These are phyloP conservation scores for Nomada goodeniana DNA, from an alignment of 2,888 invertebrate species.

Conservation along the genomic window DNA sequence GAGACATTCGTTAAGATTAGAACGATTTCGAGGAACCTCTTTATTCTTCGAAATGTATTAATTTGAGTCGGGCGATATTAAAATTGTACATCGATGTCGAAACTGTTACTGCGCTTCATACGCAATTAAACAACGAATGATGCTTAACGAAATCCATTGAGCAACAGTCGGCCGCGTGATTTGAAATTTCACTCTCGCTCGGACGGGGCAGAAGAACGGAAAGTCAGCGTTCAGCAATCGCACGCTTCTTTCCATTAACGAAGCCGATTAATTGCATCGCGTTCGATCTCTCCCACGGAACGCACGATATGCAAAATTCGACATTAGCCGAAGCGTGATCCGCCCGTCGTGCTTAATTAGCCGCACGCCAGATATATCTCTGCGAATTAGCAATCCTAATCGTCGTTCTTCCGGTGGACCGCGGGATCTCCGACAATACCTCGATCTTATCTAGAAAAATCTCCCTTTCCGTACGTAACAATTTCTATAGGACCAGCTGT, in stretches of 20 bases:
- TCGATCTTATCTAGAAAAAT: too few relatives aligned
- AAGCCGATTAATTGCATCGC: conserved; percentile 33
- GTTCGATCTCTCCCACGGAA: conserved; percentile 54
- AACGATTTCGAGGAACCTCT: too few relatives aligned
- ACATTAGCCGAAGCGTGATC: conserved; percentile 63
- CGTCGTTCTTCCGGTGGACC: conserved; percentile 48
- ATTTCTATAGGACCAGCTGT: too few relatives aligned
- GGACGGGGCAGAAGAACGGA: not conserved
- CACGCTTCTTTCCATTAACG: conserved; percentile 35
- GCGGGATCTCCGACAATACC: not conserved
- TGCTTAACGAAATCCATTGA: not conserved
- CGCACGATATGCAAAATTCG: conserved; percentile 61
- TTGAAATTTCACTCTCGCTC: not conserved
- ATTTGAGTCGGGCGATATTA: too few relatives aligned
- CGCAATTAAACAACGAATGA: too few relatives aligned
- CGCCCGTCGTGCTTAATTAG: conserved; percentile 59
- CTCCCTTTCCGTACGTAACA: too few relatives aligned
- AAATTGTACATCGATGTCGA: too few relatives aligned
- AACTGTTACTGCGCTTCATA: too few relatives aligned
- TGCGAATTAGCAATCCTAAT: conserved; percentile 59
- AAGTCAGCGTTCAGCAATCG: conserved; percentile 1
- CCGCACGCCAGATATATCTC: conserved; percentile 47
- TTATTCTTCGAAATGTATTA: too few relatives aligned
- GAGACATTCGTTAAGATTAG: too few relatives aligned
- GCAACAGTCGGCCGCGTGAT: not conserved